Base-by-base conservation (phyloP, 1,140 invertebrate species). In the Drosophila pruinosa region DNA sequence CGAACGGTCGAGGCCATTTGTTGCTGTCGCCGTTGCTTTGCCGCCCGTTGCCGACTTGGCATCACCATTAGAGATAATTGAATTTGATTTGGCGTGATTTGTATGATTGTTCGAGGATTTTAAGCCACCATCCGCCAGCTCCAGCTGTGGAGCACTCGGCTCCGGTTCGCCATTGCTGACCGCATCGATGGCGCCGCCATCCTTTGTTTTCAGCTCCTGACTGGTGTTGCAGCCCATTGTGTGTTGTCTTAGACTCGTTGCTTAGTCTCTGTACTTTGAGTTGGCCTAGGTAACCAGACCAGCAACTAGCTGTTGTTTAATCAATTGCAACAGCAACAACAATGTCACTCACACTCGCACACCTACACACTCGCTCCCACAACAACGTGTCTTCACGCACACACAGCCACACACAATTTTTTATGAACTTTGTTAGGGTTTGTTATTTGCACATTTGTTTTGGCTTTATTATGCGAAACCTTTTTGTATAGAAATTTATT, bases 1-100 rank as follows among this genome's bases (percentile, higher is more conserved):
- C 43, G 76, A 68, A 24, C 79, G 79, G 45, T 83, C 72, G 45
- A 72, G 54, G 62, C 82, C 83, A 88, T 88, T 86, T 88, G 82
- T 88, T 86, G 74, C 74, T 72, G 78, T 62, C 36, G 59, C 38
- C 52, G 38, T 34, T 48, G 48, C 59, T 17, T 6, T 15, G 10
- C 31, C 8, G 17, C 43, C 54, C 21, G 65, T 53, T 8, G 72
- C 56, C 48, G 52, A 47, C 78, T 88, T 88, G 12, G 85, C 89
- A 74, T 88, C 86, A 43, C 89, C 89, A 54, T 90, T 90, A 31
- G 81, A 82, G 50, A 80, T 90, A 86, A 90, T 86, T 73, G 89
- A 90, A 83, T 76, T 90, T 72, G 89, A 78, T 90, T 90, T 90
- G 59, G 78, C 77, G 76, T 90, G 89, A 89, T 90, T 83, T 57